Base-by-base conservation (phyloP, 2,888 invertebrate species). In the Heliconius aoede region DNA sequence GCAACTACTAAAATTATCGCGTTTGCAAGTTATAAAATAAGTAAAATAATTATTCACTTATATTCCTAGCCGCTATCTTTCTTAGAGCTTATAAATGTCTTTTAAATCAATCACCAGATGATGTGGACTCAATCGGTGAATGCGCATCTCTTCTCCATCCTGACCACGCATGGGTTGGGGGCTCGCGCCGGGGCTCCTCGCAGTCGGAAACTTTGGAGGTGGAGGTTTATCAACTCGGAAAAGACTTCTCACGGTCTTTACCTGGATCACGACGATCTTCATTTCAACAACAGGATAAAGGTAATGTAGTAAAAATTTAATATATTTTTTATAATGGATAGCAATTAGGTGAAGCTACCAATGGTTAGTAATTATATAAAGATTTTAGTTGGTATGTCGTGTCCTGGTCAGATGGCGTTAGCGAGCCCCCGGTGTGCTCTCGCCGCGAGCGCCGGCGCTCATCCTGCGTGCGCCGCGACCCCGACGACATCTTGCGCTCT, bases 151-250 rank as follows among this genome's bases (percentile, higher is more conserved):
- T 97, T 79, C 94, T 98, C 60, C 98, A 98, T 91, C 98, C 98
- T 0, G 98, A 98, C 91, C 97, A 97, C 89, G 98, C 98, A 3
- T 98, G 97, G 96, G 95, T 95, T 69, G 96, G 95, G 1, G 96
- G 96, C 78, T 97, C 97, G 0, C 94, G 98, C 46, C 95, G 98
- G 51, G 98, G 98, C 58, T 98, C 98, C n/a, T 97, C 97, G 62
- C 98, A 98, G 87, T 98, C 98, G 0, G 98, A 98, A 88, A 97
- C 97, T 73, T 94, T 98, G 71, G 98, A 98, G 87, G 96, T 97
- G 72, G 97, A 97, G 87, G 96, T 97, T 15, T 98, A 98, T 90
- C 97, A 98, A 88, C 95, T 98, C 71, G 97, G 96, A 78, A 97
- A 97, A 88, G 98, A 98, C 90, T 97, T 97, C 89, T 98, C 98